A percentile compares a stretch with the other conserved stretches of the same genome.
phyloP scores from a whole-genome alignment of 2,113 vertebrate species.

The Phrynocephalus versicolor region DNA sequence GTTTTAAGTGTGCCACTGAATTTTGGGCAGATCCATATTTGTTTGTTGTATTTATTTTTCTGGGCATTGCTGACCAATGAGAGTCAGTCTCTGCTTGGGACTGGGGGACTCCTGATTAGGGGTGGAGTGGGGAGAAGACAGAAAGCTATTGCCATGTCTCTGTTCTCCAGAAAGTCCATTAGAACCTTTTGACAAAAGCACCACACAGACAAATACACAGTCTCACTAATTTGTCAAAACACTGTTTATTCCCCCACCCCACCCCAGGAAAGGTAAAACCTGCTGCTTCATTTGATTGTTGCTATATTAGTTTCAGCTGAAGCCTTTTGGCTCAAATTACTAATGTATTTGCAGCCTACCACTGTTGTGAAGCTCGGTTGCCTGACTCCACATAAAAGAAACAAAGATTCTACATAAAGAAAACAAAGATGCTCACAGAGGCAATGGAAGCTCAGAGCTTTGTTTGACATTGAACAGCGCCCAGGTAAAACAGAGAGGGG shows the following conservation, averaged over 20 bases:
- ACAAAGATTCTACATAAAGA: background rate
- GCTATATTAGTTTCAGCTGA: background rate
- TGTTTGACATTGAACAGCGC: conserved; percentile 42
- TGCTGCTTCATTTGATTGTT: background rate
- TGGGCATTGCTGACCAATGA: too few species aligned
- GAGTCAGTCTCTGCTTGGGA: background rate
- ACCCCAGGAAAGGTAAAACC: background rate
- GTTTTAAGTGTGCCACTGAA: background rate
- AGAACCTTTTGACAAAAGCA: background rate
- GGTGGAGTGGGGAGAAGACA: background rate
- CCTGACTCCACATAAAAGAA: background rate
- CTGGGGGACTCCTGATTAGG: background rate
- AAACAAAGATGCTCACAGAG: background rate
- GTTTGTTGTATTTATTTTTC: too few species aligned
- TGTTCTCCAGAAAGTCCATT: background rate
- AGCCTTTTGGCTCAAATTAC: background rate
- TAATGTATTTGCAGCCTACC: background rate
- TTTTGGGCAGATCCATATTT: background rate
- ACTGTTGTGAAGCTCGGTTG: background rate
- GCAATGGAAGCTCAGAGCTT: background rate
- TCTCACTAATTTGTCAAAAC: background rate
- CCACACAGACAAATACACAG: background rate
- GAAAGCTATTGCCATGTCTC: background rate
- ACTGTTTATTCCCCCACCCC: too few species aligned
- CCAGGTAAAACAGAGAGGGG: accelerated